A percentile compares a stretch with the other conserved stretches of the same genome.
phyloP scores from a whole-genome alignment of 2,888 invertebrate genomes.

The Cephus rjabovi region DNA sequence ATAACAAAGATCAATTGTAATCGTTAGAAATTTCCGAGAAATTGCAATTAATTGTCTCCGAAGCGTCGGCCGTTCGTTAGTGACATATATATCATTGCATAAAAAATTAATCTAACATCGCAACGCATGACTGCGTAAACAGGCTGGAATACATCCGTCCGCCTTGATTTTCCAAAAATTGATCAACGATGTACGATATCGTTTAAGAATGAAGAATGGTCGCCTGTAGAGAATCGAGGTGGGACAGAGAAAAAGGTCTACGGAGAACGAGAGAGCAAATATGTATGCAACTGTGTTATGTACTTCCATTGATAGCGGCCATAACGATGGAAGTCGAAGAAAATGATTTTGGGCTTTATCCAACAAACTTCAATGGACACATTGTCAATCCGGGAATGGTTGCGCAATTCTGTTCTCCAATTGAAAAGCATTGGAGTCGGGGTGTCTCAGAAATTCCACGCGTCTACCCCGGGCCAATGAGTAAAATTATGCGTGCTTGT shows the following conservation, averaged over 20 bases:
- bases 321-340: neutral
- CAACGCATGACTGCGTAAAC: neutral
- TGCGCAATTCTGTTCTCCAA: too few relatives aligned
- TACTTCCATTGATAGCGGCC: neutral
- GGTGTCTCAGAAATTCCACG: too few relatives aligned
- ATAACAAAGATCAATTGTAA: too few relatives aligned
- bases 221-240: conserved; percentile 14
- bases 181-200: neutral
- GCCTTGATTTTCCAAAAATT: too few relatives aligned
- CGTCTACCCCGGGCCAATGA: neutral
- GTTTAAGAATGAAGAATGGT: conserved; percentile 3
- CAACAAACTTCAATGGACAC: neutral
- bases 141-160: too few relatives aligned
- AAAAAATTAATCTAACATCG: conserved; percentile 8
- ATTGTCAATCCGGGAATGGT: neutral
- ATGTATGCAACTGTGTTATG: neutral
- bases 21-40: too few relatives aligned
- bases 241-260: conserved; percentile 5
- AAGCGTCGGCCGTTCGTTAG: too few relatives aligned
- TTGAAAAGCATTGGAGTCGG: too few relatives aligned
- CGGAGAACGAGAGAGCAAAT: conserved; percentile 12
- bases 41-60: too few relatives aligned
- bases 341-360: too few relatives aligned
- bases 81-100: neutral
- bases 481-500: neutral